A percentile compares a stretch with the other conserved stretches of the same genome.
Conservation (phyloP, 2,113 vertebrate species). For the Ophiodon elongatus region DNA sequence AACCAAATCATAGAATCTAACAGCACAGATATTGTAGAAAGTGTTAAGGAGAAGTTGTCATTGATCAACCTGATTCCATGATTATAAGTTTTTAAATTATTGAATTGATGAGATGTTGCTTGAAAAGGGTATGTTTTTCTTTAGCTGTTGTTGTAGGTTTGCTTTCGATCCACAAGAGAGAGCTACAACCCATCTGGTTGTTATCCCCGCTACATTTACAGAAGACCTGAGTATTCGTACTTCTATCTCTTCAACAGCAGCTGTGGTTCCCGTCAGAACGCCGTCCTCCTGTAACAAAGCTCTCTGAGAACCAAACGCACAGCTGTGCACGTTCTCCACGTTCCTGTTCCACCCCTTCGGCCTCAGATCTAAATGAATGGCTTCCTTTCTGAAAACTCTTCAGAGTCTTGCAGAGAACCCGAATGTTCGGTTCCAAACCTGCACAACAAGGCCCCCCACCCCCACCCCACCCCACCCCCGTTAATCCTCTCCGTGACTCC, state of each 20-base stretch:
- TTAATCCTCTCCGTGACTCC: slow-evolving; percentile 52
- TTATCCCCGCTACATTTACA: neutral
- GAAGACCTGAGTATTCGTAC: too few relatives aligned
- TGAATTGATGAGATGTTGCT: neutral
- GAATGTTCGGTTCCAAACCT: slow-evolving; percentile 29
- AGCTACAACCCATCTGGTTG: neutral
- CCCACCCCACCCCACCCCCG: neutral
- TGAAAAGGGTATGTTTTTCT: neutral
- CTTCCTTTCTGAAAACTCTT: neutral
- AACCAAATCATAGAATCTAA: too few relatives aligned
- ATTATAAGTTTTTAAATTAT: neutral
- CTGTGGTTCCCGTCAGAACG: too few relatives aligned
- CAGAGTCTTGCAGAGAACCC: slow-evolving; percentile 10
- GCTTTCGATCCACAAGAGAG: slow-evolving; percentile 7
- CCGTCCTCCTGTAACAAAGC: too few relatives aligned
- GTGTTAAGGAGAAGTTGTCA: too few relatives aligned
- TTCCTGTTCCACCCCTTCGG: slow-evolving; percentile 19
- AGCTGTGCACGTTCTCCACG: neutral
- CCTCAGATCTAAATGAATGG: slow-evolving; percentile 1
- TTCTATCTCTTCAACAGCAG: too few relatives aligned
- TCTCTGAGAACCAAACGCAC: neutral
- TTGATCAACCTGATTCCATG: too few relatives aligned
- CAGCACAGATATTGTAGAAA: too few relatives aligned
- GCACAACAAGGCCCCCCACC: neutral
- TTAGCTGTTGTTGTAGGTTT: neutral